A percentile compares a stretch with the other conserved stretches of the same genome.
phyloP scores from a whole-genome alignment of 1,140 invertebrate species.

The Pararge aegeria region DNA sequence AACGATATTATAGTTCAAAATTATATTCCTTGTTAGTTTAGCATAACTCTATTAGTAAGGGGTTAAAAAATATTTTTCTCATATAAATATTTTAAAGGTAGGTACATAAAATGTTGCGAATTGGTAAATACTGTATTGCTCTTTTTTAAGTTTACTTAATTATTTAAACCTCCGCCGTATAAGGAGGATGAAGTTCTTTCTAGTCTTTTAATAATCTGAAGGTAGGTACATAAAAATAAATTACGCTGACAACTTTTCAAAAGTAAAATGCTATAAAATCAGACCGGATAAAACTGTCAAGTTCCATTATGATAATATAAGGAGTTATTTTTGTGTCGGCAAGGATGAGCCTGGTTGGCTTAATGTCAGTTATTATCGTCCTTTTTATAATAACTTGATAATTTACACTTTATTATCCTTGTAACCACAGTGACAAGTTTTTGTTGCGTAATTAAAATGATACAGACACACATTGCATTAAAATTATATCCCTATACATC shows the following conservation, averaged over 20 bases:
- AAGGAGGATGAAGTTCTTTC: not conserved
- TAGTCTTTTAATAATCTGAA: not conserved
- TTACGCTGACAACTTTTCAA: not conserved
- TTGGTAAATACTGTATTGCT: too few relatives aligned
- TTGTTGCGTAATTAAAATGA: conserved; percentile 29
- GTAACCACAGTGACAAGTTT: conserved; percentile 29
- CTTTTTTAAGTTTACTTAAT: too few relatives aligned
- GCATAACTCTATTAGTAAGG: too few relatives aligned
- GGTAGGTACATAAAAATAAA: not conserved
- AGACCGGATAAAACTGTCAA: conserved; percentile 29
- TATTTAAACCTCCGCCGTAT: not conserved
- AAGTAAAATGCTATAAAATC: conserved; percentile 12
- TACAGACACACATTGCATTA: conserved; percentile 2
- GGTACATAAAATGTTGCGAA: too few relatives aligned
- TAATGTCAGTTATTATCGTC: conserved; percentile 31
- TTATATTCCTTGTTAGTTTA: too few relatives aligned
- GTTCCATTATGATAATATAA: conserved; percentile 30
- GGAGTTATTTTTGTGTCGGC: conserved; percentile 25
- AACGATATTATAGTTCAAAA: not conserved
- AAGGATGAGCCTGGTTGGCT: conserved; percentile 24
- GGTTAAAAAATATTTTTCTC: too few relatives aligned
- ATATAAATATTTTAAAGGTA: too few relatives aligned
- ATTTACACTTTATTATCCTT: conserved; percentile 33
- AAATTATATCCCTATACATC: not conserved
- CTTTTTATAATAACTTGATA: conserved; percentile 34